Conservation (phyloP, 2,113 vertebrate species). For the Hepsetus odoe region DNA sequence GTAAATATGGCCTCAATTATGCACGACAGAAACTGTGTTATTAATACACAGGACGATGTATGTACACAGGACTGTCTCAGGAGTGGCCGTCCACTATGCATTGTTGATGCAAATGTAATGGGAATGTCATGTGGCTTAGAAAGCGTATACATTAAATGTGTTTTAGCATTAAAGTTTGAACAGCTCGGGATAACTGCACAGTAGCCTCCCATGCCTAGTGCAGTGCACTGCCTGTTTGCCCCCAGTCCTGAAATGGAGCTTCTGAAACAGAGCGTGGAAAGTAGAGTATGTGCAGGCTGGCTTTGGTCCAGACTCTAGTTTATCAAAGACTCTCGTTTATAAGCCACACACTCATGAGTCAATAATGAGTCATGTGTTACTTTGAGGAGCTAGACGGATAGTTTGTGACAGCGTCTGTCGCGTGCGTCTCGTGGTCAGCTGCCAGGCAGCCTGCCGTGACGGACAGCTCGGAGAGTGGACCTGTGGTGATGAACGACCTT, state of each 20-base stretch:
- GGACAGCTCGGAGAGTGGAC: slow-evolving; percentile 66
- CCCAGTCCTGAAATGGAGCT: not conserved
- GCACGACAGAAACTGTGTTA: slow-evolving; percentile 21
- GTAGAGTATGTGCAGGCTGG: slow-evolving; percentile 20
- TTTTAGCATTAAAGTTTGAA: not conserved
- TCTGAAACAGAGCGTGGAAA: slow-evolving; percentile 21
- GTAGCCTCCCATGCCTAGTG: too few species aligned
- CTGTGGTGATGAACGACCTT: slow-evolving; percentile 73
- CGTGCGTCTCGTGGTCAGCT: slow-evolving; percentile 55
- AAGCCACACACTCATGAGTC: slow-evolving; percentile 59
- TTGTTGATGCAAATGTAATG: not conserved
- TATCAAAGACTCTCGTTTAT: slow-evolving; percentile 43
- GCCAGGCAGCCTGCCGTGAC: slow-evolving; percentile 69
- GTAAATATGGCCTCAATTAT: slow-evolving; percentile 40
- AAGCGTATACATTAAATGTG: not conserved
- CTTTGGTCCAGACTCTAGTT: slow-evolving; percentile 25
- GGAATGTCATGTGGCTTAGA: not conserved
- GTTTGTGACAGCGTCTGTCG: slow-evolving; percentile 33
- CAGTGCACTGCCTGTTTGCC: not conserved
- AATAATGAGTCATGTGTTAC: slow-evolving; percentile 58
- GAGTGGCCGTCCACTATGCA: not conserved
- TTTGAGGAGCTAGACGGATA: slow-evolving; percentile 49
- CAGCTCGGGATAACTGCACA: not conserved
- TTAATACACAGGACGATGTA: slow-evolving; percentile 11
- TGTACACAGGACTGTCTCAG: slow-evolving; percentile 5